Evolutionary conservation across 2,888 invertebrate genomes (phyloP).

Genomic region (Blastobasis adustella): DNA sequence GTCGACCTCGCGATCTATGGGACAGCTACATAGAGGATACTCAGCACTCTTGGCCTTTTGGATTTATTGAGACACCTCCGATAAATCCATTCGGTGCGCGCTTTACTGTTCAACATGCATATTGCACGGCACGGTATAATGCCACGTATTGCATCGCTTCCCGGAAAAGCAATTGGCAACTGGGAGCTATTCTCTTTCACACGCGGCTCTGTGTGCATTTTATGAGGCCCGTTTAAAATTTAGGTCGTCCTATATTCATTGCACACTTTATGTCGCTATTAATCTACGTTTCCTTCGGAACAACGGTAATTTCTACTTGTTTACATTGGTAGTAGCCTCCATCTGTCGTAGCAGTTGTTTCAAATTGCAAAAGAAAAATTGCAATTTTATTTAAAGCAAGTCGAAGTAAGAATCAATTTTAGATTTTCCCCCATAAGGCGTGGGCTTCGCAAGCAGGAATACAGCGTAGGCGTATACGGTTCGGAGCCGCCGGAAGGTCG

Average conservation of each 20-base stretch:
- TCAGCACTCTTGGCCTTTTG: background rate
- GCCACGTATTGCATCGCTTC: conserved; percentile 23
- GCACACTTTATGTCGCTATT: conserved; percentile 30
- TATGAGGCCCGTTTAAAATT: conserved; percentile 33
- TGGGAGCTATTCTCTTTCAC: conserved; percentile 49
- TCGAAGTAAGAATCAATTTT: background rate
- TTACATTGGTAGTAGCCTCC: no score
- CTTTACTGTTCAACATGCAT: background rate
- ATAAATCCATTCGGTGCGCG: background rate
- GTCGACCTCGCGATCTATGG: conserved; percentile 5
- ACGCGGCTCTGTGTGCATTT: conserved; percentile 16
- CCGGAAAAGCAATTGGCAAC: conserved; percentile 44
- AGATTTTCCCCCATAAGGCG: conserved; percentile 7
- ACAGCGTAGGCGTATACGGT: background rate
- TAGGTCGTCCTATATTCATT: conserved; percentile 33
- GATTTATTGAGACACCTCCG: no score
- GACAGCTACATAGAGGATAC: conserved; percentile 3
- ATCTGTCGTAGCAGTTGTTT: no score
- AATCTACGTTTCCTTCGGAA: conserved; percentile 32
- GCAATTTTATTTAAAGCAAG: no score
- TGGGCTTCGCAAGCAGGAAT: background rate
- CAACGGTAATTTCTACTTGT: no score
- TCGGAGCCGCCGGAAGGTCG: no score
- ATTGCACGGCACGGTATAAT: background rate
- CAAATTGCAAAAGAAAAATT: no score